A percentile compares a stretch with the other conserved stretches of the same genome.
Evolutionary conservation across 1,140 invertebrate genomes (phyloP).

Genomic region (Apis dorsata): DNA sequence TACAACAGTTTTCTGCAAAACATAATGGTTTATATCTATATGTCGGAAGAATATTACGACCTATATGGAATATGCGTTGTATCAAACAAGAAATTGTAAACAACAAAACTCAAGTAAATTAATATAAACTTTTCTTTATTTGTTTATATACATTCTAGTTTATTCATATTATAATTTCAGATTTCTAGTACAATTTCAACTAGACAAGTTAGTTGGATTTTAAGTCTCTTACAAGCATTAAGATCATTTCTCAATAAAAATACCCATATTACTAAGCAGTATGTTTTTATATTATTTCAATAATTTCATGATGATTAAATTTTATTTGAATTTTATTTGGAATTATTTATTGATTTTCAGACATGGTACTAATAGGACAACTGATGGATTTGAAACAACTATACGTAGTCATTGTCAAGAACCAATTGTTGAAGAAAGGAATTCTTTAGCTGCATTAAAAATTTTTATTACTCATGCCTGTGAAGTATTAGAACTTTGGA

Average conservation of each 20-base stretch:
- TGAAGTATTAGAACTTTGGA: slow-evolving; percentile 96
- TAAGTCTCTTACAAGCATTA: slow-evolving; percentile 83
- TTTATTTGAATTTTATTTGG: slow-evolving; percentile 4
- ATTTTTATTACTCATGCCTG: slow-evolving; percentile 89
- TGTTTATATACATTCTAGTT: background rate
- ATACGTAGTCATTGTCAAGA: slow-evolving; percentile 75
- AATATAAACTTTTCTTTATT: background rate
- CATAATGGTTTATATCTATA: slow-evolving; percentile 97
- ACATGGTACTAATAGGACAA: slow-evolving; percentile 67
- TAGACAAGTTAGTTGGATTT: slow-evolving; percentile 82
- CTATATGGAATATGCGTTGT: slow-evolving; percentile 89
- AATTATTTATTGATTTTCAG: slow-evolving; percentile 43
- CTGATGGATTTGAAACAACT: slow-evolving; percentile 75
- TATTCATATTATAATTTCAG: slow-evolving; percentile 56
- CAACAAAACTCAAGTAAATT: slow-evolving; percentile 81
- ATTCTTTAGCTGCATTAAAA: slow-evolving; percentile 89
- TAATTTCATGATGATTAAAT: background rate
- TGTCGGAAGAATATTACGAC: slow-evolving; percentile 90
- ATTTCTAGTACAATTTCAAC: slow-evolving; percentile 80
- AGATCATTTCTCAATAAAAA: slow-evolving; percentile 85
- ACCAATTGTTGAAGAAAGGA: slow-evolving; percentile 83
- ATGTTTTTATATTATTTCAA: slow-evolving; percentile 28
- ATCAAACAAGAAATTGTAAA: slow-evolving; percentile 83
- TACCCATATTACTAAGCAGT: slow-evolving; percentile 79
- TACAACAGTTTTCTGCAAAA: slow-evolving; percentile 89